phyloP scores from a whole-genome alignment of 1,140 invertebrate species.

The Danaus melanippus region DNA sequence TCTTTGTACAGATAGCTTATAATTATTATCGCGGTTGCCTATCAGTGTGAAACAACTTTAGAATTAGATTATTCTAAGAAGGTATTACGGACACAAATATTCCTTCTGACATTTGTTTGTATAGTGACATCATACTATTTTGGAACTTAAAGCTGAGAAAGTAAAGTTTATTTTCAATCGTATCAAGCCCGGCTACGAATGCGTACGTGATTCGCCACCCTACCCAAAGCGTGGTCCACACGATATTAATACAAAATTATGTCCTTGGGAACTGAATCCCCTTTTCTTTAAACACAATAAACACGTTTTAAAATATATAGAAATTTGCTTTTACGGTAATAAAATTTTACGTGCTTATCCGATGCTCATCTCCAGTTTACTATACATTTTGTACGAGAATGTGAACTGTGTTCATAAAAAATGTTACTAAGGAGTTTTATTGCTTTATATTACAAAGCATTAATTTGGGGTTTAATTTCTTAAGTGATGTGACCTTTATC shows the following conservation, averaged over 20 bases:
- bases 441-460: not conserved
- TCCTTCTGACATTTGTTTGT: conserved; percentile 17
- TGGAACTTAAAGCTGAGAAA: conserved; percentile 9
- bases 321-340: conserved; percentile 35
- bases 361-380: conserved; percentile 1
- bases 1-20: no score
- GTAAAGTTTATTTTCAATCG: conserved; percentile 16
- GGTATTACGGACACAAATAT: conserved; percentile 24
- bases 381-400: no score
- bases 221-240: conserved; percentile 25
- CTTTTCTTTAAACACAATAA: conserved; percentile 37
- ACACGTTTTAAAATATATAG: conserved; percentile 33
- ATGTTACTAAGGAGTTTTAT: not conserved
- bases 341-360: conserved; percentile 25
- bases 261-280: conserved; percentile 47
- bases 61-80: conserved; percentile 38
- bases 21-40: conserved; percentile 9
- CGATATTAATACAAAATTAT: conserved; percentile 48
- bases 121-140: conserved; percentile 15
- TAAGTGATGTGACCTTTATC: no score
- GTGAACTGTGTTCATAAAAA: no score
- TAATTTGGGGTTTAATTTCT: no score
- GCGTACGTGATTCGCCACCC: conserved; percentile 41
- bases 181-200: conserved; percentile 7
- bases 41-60: conserved; percentile 12